phyloP scores from a whole-genome alignment of 30 jellyfish, hydroid and myxozoan species.

The Turritopsis rubra region DNA sequence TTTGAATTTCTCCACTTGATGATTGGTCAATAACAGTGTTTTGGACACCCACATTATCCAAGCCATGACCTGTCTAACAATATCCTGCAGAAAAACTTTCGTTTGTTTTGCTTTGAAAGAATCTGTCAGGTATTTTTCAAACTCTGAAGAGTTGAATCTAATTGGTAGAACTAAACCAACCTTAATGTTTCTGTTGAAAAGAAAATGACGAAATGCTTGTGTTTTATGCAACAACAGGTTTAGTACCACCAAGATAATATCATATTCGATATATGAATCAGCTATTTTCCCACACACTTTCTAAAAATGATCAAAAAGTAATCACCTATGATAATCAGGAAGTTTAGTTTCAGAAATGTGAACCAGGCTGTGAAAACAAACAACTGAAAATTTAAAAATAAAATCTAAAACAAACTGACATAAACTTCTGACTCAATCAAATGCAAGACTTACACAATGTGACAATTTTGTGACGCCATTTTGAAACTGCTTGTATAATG shows the following conservation, averaged over 20 bases:
- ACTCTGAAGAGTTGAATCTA: no score
- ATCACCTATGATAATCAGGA: background rate
- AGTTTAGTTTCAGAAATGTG: background rate
- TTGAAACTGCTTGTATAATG: background rate
- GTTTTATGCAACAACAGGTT: constrained; percentile 54
- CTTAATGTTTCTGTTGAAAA: constrained; percentile 39
- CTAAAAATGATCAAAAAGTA: constrained; percentile 32
- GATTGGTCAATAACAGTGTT: no score
- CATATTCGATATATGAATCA: constrained; percentile 66
- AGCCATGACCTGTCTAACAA: no score
- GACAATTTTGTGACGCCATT: constrained; percentile 27
- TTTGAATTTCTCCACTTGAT: no score
- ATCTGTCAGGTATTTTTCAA: no score
- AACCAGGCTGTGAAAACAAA: background rate
- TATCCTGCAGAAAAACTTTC: no score
- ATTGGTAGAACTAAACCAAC: constrained; percentile 24
- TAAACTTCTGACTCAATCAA: no score
- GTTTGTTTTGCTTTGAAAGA: no score
- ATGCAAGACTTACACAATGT: constrained; percentile 27
- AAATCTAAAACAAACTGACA: no score
- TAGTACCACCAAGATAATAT: constrained; percentile 49
- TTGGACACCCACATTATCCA: no score
- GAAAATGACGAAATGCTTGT: constrained; percentile 66
- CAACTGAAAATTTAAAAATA: background rate
- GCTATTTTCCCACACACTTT: constrained; percentile 35